phyloP scores from a whole-genome alignment of 2,888 invertebrate genomes.

The Eristalis tenax region DNA sequence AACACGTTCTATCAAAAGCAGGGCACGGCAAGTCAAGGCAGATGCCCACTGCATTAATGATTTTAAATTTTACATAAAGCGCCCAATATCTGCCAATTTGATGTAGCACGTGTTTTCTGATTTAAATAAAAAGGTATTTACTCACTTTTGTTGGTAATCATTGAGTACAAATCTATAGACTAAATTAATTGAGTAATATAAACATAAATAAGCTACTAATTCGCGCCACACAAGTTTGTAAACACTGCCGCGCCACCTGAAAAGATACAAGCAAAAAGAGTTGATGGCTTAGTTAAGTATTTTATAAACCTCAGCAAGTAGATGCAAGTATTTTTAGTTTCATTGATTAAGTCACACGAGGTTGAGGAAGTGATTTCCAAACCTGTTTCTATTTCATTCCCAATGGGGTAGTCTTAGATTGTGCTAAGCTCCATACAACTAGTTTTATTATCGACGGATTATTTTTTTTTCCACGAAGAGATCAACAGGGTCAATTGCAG shows the following conservation, averaged over 20 bases:
- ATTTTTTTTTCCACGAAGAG: neutral
- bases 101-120: slow-evolving; percentile 42
- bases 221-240: slow-evolving; percentile 98
- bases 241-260: slow-evolving; percentile 97
- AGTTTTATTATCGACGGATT: neutral
- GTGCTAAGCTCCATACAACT: neutral
- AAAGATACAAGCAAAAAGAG: slow-evolving; percentile 77
- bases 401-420: neutral
- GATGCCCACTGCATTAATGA: slow-evolving; percentile 31
- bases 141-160: slow-evolving; percentile 89
- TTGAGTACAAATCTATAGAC: slow-evolving; percentile 92
- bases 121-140: slow-evolving; percentile 52
- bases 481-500: neutral
- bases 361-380: neutral
- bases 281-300: neutral
- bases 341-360: neutral
- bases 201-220: slow-evolving; percentile 90
- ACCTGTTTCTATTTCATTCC: neutral
- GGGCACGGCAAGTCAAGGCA: slow-evolving; percentile 1
- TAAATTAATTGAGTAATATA: slow-evolving; percentile 94
- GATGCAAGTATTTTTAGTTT: neutral
- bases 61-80: neutral
- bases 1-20: slow-evolving; percentile 52
- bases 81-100: neutral
- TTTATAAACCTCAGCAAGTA: neutral